Percentiles rank a stretch among this genome's conserved stretches.
Evolutionary conservation across 2,113 vertebrate genomes (phyloP).

Genomic region (Rutilus rutilus): DNA sequence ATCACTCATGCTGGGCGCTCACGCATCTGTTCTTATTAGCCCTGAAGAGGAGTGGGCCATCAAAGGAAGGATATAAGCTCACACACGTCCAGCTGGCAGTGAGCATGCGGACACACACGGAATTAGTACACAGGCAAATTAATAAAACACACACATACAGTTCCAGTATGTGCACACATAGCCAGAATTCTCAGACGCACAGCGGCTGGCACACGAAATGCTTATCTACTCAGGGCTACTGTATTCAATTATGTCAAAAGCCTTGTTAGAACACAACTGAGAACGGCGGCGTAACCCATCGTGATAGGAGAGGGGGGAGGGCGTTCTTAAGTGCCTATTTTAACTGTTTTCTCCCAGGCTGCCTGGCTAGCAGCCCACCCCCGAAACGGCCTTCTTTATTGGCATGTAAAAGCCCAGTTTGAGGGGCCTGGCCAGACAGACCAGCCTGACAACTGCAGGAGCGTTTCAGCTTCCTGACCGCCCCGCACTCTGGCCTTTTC

Average conservation of each 20-base stretch:
- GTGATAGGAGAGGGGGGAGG: constrained; percentile 35
- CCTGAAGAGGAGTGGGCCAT: constrained; percentile 16
- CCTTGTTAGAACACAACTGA: constrained; percentile 56
- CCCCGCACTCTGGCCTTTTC: constrained; percentile 35
- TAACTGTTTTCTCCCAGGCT: constrained; percentile 52
- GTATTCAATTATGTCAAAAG: constrained; percentile 65
- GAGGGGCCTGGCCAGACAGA: constrained; percentile 41
- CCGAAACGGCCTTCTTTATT: constrained; percentile 48
- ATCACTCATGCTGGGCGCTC: constrained; percentile 51
- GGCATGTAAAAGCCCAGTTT: constrained; percentile 53
- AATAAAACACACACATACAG: constrained; percentile 1
- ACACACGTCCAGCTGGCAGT: constrained; percentile 33
- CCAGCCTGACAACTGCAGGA: constrained; percentile 38
- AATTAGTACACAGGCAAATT: constrained; percentile 9
- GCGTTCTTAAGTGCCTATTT: constrained; percentile 59
- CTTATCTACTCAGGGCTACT: constrained; percentile 50
- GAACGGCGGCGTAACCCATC: constrained; percentile 40
- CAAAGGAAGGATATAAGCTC: constrained; percentile 6
- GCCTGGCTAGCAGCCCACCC: constrained; percentile 46
- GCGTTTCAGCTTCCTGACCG: constrained; percentile 31
- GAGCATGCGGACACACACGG: neutral
- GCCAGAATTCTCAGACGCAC: neutral
- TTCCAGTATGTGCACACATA: neutral
- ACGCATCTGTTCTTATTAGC: constrained; percentile 53
- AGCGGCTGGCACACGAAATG: constrained; percentile 34